These are phyloP conservation scores for Phalacrocorax carbo DNA, from an alignment of 2,113 vertebrate species.

Conservation along the genomic window DNA sequence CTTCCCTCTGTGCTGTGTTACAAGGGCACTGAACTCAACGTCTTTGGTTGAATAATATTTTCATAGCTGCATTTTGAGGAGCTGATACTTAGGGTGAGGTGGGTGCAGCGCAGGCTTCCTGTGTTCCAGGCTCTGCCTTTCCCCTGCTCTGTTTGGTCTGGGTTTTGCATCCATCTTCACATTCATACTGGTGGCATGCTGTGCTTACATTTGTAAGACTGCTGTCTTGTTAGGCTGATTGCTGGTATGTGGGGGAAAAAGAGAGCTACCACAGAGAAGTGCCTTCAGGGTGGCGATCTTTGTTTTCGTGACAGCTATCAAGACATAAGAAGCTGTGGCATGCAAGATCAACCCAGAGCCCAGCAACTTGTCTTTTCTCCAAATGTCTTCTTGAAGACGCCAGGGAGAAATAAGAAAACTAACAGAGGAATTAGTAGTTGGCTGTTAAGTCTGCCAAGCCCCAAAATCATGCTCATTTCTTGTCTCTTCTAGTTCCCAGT, in stretches of 20 bases:
- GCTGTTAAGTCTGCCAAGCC: not conserved
- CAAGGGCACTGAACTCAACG: not conserved
- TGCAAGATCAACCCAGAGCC: not conserved
- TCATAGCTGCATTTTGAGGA: not conserved
- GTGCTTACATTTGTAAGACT: not conserved
- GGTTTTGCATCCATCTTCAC: not conserved
- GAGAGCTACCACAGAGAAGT: not conserved
- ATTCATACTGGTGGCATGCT: not conserved
- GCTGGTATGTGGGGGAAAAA: not conserved
- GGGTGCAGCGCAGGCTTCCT: not conserved
- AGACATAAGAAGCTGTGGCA: not conserved
- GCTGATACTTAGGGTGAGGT: not conserved
- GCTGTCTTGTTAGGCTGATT: not conserved
- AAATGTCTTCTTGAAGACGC: not conserved
- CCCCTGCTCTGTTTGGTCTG: not conserved
- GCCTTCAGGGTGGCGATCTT: not conserved
- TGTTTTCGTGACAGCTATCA: not conserved
- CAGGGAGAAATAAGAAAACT: not conserved
- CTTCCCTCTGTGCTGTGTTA: not conserved
- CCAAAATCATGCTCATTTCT: not conserved
- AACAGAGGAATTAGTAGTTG: not conserved
- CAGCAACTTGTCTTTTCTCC: not conserved
- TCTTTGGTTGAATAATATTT: not conserved
- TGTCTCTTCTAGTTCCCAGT: conserved; percentile 86
- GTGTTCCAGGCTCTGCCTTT: not conserved